phyloP scores from a whole-genome alignment of 1,140 invertebrate species.

The Sycobia sp. region DNA sequence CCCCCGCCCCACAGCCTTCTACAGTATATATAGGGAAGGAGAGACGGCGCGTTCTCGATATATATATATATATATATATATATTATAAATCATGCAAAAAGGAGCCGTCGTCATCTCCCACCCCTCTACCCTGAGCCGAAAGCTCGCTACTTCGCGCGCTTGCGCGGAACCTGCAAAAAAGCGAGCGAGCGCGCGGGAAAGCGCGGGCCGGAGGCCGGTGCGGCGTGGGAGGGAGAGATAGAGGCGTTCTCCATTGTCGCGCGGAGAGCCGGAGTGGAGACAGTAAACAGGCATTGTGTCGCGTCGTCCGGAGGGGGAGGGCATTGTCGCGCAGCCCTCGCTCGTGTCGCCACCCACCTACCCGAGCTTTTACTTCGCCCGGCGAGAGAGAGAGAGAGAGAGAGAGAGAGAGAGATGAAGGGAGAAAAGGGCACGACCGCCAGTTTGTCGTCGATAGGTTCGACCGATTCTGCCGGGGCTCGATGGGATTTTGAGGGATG shows the following conservation, averaged over 20 bases:
- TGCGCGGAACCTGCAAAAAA: not conserved
- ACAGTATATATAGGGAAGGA: no score
- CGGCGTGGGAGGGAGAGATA: not conserved
- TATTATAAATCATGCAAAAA: conserved; percentile 26
- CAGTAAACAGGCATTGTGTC: conserved; percentile 56
- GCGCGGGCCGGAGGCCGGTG: not conserved
- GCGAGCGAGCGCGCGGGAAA: not conserved
- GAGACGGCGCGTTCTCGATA: no score
- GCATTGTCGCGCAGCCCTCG: conserved; percentile 1
- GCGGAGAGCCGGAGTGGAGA: conserved; percentile 50
- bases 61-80: no score
- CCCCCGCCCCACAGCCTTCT: no score
- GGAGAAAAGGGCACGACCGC: no score
- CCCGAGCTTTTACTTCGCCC: no score
- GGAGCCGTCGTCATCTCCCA: conserved; percentile 7
- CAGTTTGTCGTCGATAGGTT: no score
- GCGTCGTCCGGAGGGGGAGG: not conserved
- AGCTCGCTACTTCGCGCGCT: not conserved
- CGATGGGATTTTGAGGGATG: no score
- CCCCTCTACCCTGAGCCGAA: not conserved
- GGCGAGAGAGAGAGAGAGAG: no score
- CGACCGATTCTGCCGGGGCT: no score
- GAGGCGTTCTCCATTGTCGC: conserved; percentile 47
- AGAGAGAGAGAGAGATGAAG: no score
- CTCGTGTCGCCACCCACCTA: not conserved